Base-by-base conservation (phyloP, 1,140 invertebrate genomes). In the Coboldia fuscipes region DNA sequence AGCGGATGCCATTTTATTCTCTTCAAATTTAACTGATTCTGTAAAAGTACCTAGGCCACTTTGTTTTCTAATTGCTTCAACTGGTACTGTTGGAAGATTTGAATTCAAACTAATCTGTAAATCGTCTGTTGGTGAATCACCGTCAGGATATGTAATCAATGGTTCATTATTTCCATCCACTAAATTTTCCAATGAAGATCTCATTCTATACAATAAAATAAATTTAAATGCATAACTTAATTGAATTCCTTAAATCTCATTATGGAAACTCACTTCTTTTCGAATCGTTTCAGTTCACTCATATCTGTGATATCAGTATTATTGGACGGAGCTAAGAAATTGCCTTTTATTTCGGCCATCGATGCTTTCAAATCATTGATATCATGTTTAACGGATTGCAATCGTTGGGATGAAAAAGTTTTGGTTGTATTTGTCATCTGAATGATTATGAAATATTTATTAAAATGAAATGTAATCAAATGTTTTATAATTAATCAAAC, bases 101-200 rank as follows among this genome's bases (percentile, higher is more conserved):
- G 46, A 45, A 5, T 50, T 42, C 5, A 50, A 47, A 0, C 45
- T 44, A 0, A 46, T 45, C 1, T 60, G 53, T 24, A 37, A 23
- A 27, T 47, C 47, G 33, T 49, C 42, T 26, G 60, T 57, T 20
- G 75, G 72, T 3, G 73, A 70, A 38, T 76, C 74, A 0, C 72
- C 69, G 47, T 81, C 75, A 1, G 78, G 79, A 54, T 76, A 77
- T 28, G 79, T 82, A 12, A 82, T 74, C 37, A 80, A 47, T 3
- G 75, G 75, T 44, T 74, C 70, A 7, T 54, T 32, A 35, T 49
- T 59, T 39, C 58, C 58, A 39, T 66, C 64, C 21, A 70, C 68
- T 41, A 73, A 58, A 42, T 74, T 71, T 47, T 75, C 72, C 45
- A 71, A 57, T 7, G 69, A 72, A 42, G 62, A 68, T 41, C 64